Percentiles rank a stretch among this genome's conserved stretches.
Conservation (phyloP, 2,797 vertebrate species). For the Cyclura pinguis region DNA sequence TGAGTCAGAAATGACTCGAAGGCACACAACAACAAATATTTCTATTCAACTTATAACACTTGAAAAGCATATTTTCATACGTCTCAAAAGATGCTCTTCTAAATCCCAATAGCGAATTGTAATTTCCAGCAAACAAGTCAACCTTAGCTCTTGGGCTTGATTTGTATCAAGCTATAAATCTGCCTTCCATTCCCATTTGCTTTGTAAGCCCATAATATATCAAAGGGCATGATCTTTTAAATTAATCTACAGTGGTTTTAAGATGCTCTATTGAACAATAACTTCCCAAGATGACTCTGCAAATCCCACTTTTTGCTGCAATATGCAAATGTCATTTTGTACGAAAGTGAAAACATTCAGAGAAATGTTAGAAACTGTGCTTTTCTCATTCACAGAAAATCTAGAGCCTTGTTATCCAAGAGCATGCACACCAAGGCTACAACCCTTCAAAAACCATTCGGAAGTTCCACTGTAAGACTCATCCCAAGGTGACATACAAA, state of each 20-base stretch:
- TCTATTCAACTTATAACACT: background rate
- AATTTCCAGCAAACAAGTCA: background rate
- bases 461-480: background rate
- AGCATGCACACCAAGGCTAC: background rate
- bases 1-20: too few relatives aligned
- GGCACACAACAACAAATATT: too few relatives aligned
- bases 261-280: background rate
- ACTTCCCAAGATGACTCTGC: background rate
- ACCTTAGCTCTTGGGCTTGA: background rate
- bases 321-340: background rate
- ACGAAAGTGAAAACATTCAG: background rate
- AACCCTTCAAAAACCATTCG: background rate
- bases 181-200: background rate
- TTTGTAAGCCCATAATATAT: background rate
- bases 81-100: background rate
- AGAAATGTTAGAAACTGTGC: background rate
- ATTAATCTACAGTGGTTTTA: background rate
- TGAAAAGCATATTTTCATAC: background rate
- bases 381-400: background rate
- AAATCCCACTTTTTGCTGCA: background rate
- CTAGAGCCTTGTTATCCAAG: background rate
- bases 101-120: background rate
- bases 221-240: background rate
- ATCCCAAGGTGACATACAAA: background rate
- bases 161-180: background rate